Base-by-base conservation (phyloP, 2,888 invertebrate species). In the Himalopsyche tibetana region DNA sequence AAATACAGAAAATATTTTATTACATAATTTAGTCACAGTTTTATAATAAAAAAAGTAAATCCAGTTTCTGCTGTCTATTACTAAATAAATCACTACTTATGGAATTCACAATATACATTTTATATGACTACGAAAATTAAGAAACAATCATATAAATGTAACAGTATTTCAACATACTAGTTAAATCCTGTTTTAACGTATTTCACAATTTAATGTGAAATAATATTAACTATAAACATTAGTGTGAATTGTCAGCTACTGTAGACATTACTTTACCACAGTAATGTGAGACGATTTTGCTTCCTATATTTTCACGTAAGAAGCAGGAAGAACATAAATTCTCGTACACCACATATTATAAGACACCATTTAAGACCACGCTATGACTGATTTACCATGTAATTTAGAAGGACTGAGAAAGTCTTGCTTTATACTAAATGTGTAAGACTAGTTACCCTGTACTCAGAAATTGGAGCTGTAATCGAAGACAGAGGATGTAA, bases 321-420 rank as follows among this genome's bases (percentile, higher is more conserved):
- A 11, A 63, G n/a, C 63, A 28, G 11, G 63, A 63, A 19, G 63
- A 63, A 11, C 11, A 63, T 63, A 63, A 63, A 63, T 63, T 63
- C 28, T 19, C 63, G n/a, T 19, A 6, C 63, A 9, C 28, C 63
- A 63, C 63, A 63, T 51, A 51, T 51, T 51, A 51, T 28, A 63
- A 63, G 63, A 19, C 28, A 28, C 63, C 63, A 63, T 63, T 63
- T 63, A 19, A 63, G 63, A 63, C 63, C 63, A 8, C 63, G 63
- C 9, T 6, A 63, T 63, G 63, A 63, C 63, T 19, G 63, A 63
- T 63, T 63, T 19, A 4, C 63, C 63, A 63, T 63, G 63, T 63
- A 63, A 63, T 63, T 63, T 28, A 8, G 63, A 63, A 6, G 19
- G 63, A 19, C 63, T 63, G 63, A 63, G 63, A 63, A 6, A 19